Evolutionary conservation across 2,113 vertebrate genomes (phyloP).

Genomic region (Symphodus melops): DNA sequence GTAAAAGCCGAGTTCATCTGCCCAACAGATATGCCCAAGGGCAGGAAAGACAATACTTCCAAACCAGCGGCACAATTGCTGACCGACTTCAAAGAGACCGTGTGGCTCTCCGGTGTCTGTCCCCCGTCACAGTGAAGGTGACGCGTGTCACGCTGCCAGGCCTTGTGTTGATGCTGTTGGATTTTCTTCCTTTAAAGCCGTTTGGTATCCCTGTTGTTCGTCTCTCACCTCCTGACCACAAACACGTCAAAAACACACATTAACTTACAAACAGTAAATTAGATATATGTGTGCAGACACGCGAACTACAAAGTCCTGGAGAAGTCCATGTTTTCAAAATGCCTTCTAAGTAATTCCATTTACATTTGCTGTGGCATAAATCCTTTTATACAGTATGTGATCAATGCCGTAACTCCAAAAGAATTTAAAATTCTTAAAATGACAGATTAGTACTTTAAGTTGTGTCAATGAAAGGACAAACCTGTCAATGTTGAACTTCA

Average conservation of each 20-base stretch:
- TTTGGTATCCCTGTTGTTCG: constrained; percentile 61
- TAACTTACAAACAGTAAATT: constrained; percentile 15
- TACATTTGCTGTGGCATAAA: too few species aligned
- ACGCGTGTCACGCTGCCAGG: constrained; percentile 68
- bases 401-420: too few species aligned
- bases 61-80: constrained; percentile 55
- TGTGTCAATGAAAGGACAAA: too few species aligned
- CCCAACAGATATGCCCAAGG: constrained; percentile 61
- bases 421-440: too few species aligned
- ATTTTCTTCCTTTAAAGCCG: constrained; percentile 75
- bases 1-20: constrained; percentile 64
- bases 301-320: background rate
- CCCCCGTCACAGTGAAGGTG: constrained; percentile 64
- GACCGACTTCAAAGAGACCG: constrained; percentile 60
- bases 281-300: background rate
- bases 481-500: too few species aligned
- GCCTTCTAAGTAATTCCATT: too few species aligned
- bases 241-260: constrained; percentile 31
- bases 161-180: constrained; percentile 77
- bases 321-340: too few species aligned
- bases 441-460: too few species aligned
- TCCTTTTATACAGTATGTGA: too few species aligned
- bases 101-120: constrained; percentile 57
- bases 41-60: constrained; percentile 72
- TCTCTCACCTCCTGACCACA: constrained; percentile 70